phyloP scores from a whole-genome alignment of 2,888 invertebrate genomes.

The Seira musarum region DNA sequence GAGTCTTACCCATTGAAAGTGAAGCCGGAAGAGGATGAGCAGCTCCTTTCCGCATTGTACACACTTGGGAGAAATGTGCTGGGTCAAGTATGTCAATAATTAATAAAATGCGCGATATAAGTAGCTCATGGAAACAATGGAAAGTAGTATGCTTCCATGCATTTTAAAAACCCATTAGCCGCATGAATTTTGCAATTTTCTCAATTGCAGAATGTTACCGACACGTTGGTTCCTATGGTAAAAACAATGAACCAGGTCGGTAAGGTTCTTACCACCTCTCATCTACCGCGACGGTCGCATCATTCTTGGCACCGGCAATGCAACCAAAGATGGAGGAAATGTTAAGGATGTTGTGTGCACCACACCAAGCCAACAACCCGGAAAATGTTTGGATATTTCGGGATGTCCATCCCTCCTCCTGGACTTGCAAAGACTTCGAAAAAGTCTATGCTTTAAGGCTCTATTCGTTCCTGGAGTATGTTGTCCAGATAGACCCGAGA shows the following conservation, averaged over 20 bases:
- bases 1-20: slow-evolving; percentile 51
- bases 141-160: background rate
- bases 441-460: slow-evolving; percentile 92
- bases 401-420: slow-evolving; percentile 89
- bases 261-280: slow-evolving; percentile 70
- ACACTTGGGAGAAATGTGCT: slow-evolving; percentile 87
- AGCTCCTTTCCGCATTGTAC: slow-evolving; percentile 83
- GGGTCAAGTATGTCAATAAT: slow-evolving; percentile 73
- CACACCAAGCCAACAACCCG: slow-evolving; percentile 82
- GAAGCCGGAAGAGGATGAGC: slow-evolving; percentile 72
- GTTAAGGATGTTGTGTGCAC: slow-evolving; percentile 69
- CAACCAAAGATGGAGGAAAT: slow-evolving; percentile 68
- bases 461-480: slow-evolving; percentile 94
- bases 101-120: too few species aligned
- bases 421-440: slow-evolving; percentile 85
- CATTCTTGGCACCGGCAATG: slow-evolving; percentile 68
- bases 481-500: slow-evolving; percentile 77
- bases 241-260: slow-evolving; percentile 70
- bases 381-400: slow-evolving; percentile 89
- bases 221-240: slow-evolving; percentile 84
- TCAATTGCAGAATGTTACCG: slow-evolving; percentile 80
- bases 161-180: too few species aligned
- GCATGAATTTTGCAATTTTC: slow-evolving; percentile 54
- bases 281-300: slow-evolving; percentile 69
- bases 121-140: background rate